Conservation (phyloP, 2,797 vertebrate species). For the Chiloscyllium punctatum region DNA sequence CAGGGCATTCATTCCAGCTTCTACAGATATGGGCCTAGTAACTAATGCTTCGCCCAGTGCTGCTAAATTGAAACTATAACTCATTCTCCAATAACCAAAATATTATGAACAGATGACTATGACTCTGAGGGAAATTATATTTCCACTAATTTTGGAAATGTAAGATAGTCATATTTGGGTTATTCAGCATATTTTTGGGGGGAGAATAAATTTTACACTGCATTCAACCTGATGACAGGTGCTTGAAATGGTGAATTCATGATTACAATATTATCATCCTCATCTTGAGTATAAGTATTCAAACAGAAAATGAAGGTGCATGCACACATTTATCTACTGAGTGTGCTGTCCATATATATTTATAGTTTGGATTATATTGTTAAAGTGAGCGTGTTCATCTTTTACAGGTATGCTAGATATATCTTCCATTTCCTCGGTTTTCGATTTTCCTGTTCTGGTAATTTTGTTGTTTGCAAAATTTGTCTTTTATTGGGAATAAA, state of each 20-base stretch:
- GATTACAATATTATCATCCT: not conserved
- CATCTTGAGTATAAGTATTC: not conserved
- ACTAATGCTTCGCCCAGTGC: not conserved
- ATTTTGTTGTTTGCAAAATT: not conserved
- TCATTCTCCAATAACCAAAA: not conserved
- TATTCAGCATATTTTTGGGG: not conserved
- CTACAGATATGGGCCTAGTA: not conserved
- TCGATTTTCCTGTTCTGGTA: not conserved
- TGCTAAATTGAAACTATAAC: not conserved
- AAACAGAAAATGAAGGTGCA: not conserved
- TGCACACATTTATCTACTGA: not conserved
- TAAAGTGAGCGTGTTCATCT: not conserved
- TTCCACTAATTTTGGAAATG: not conserved
- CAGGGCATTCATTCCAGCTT: not conserved
- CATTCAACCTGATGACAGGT: not conserved
- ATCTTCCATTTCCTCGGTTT: not conserved
- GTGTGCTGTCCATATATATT: not conserved
- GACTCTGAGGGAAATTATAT: not conserved
- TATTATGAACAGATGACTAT: not conserved
- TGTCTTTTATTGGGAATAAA: not conserved
- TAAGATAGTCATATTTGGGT: too few relatives aligned
- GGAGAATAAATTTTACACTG: not conserved
- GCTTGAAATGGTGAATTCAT: not conserved
- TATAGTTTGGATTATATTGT: not conserved
- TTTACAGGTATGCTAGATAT: not conserved